Base-by-base conservation (phyloP, 1,140 invertebrate species). In the Panagrolaimus sp. region DNA sequence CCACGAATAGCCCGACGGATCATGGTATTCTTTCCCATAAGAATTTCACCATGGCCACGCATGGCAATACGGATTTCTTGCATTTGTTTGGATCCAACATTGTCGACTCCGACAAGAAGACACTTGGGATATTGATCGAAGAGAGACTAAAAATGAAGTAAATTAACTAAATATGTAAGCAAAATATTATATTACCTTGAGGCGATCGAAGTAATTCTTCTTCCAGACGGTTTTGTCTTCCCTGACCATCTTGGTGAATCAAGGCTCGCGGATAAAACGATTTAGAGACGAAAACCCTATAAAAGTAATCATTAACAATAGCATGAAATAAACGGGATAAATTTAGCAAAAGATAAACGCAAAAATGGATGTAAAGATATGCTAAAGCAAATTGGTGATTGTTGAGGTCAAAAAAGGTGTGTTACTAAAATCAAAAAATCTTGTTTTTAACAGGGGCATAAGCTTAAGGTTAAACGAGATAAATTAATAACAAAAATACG, bases 1-100 rank as follows among this genome's bases (percentile, higher is more conserved):
- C 94, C 94, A 72, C 92, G 89, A 83, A 99, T 98, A 24, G 94
- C 95, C 86, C 98, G 98, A 65, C 96, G 89, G 91, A 99, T 98
- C 96, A 99, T 98, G 74, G 96, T 99, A 86, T 99, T 99, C 86
- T 99, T 99, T 67, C 96, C 96, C 94, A 98, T 98, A 67, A 98
- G 88, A 24, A 98, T 91, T 43, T 95, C 91, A 76, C 91, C 92
- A 82, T 88, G 87, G 71, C 81, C 81, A 43, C 82, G 78, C 81
- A 83, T 82, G 43, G 82, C 78, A 14, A 92, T 90, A 84, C 96
- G 91, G 81, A 99, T 98, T 85, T 97, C 92, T 87, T 99, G 96
- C 94, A 99, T 98, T 86, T 99, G 96, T 85, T 93, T 96, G n/a
- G 96, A 99, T 71, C 82, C 82, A 43, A 83, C 82, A 81, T 83